Conservation (phyloP, 2,113 vertebrate species). For the Pedetes capensis region DNA sequence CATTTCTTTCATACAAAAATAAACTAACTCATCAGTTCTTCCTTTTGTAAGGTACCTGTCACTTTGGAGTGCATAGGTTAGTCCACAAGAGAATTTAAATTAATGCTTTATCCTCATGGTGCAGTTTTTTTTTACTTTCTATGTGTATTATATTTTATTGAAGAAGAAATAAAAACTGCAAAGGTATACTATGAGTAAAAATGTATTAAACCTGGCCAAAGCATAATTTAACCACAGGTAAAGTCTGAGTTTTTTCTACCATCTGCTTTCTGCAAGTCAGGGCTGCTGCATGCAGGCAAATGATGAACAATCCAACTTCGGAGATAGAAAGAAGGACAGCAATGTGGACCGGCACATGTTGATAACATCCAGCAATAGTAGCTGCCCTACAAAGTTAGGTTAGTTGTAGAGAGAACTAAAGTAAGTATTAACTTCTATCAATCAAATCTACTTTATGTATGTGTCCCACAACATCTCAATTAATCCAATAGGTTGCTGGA, state of each 20-base stretch:
- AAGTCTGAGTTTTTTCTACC: neutral
- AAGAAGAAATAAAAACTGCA: conserved; percentile 42
- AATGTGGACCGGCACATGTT: neutral
- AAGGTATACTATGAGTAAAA: neutral
- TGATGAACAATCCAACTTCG: neutral
- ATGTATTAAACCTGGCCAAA: neutral
- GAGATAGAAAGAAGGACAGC: neutral
- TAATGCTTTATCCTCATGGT: neutral
- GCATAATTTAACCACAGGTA: neutral
- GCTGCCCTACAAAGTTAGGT: neutral
- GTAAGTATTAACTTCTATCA: neutral
- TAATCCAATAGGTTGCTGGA: neutral
- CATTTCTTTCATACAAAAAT: conserved; percentile 33
- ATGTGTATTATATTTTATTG: neutral
- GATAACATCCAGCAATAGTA: neutral
- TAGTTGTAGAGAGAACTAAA: neutral
- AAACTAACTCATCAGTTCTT: neutral
- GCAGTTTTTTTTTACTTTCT: neutral
- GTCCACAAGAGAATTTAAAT: neutral
- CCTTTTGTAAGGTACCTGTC: neutral
- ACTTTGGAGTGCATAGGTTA: neutral
- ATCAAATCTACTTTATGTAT: neutral
- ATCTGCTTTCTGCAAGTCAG: neutral
- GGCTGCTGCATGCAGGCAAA: neutral
- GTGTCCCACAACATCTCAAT: neutral